A percentile compares a stretch with the other conserved stretches of the same genome.
Evolutionary conservation across 1,140 invertebrate genomes (phyloP).

Genomic region (Drosophila nannoptera): DNA sequence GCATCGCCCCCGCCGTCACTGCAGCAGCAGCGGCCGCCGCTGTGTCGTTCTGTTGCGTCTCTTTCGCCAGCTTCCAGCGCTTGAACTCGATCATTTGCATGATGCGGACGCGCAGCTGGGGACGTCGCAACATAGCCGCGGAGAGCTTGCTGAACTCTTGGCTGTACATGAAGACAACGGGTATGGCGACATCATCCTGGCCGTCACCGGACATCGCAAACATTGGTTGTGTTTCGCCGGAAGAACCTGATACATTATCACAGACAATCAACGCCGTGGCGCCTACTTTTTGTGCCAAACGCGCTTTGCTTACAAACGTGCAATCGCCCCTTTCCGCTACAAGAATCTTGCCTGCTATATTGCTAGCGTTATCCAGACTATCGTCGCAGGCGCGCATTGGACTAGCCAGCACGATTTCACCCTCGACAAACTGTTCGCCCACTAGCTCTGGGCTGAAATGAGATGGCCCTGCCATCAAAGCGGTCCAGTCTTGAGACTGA

Average conservation of each 20-base stretch:
- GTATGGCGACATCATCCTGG: constrained; percentile 91
- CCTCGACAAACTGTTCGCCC: constrained; percentile 82
- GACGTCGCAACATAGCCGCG: constrained; percentile 40
- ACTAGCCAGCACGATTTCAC: constrained; percentile 83
- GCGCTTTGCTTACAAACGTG: constrained; percentile 97
- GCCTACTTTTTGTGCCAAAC: constrained; percentile 89
- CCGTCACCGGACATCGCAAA: constrained; percentile 98
- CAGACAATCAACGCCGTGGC: constrained; percentile 90
- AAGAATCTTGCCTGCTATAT: constrained; percentile 87
- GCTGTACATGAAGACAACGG: constrained; percentile 94
- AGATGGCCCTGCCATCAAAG: constrained; percentile 89
- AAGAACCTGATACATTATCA: constrained; percentile 90
- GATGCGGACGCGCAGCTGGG: constrained; percentile 58
- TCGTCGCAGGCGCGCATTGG: constrained; percentile 85
- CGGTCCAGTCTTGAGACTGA: constrained; percentile 70
- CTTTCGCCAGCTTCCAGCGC: constrained; percentile 72
- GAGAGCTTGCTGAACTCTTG: constrained; percentile 81
- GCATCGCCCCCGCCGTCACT: constrained; percentile 19
- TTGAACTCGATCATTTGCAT: constrained; percentile 79
- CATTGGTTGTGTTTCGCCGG: constrained; percentile 86
- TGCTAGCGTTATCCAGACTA: constrained; percentile 80
- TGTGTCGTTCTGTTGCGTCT: constrained; percentile 56
- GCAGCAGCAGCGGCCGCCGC: constrained; percentile 20
- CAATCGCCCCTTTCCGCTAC: constrained; percentile 93
- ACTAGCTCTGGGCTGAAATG: constrained; percentile 92